These are phyloP conservation scores for Ophioderma brevispina DNA, from an alignment of 35 echinoderm and acorn worm species.

Conservation along the genomic window DNA sequence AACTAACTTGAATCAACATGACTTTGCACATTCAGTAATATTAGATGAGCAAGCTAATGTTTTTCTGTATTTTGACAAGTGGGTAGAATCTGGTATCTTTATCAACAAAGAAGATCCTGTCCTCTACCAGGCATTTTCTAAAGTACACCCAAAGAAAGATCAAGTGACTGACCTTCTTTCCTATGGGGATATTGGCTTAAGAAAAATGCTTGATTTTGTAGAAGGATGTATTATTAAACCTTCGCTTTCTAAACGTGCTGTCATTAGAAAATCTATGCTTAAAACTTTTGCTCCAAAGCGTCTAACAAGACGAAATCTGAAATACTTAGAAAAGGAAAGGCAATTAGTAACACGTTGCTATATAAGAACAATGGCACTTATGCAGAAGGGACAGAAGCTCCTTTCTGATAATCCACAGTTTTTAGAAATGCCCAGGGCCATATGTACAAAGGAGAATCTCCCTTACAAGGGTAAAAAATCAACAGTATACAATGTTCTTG, in stretches of 20 bases:
- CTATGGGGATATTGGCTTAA: slow-evolving; percentile 22
- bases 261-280: slow-evolving; percentile 20
- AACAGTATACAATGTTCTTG: slow-evolving; percentile 45
- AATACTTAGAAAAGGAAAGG: slow-evolving; percentile 44
- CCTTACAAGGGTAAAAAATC: slow-evolving; percentile 61
- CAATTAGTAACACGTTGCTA: slow-evolving; percentile 45
- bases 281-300: slow-evolving; percentile 52
- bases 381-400: not conserved
- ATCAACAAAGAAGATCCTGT: not conserved
- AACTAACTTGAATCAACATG: not conserved
- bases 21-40: slow-evolving; percentile 30
- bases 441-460: slow-evolving; percentile 40
- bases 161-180: slow-evolving; percentile 23
- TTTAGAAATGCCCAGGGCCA: slow-evolving; percentile 53
- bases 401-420: slow-evolving; percentile 29
- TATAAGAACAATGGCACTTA: slow-evolving; percentile 35
- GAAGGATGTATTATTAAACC: slow-evolving; percentile 26
- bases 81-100: slow-evolving; percentile 1
- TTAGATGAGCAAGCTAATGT: slow-evolving; percentile 46
- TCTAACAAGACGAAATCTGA: slow-evolving; percentile 2
- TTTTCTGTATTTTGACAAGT: slow-evolving; percentile 2
- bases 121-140: slow-evolving; percentile 20
- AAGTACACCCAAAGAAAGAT: not conserved
- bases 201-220: not conserved
- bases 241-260: not conserved